Evolutionary conservation across 1,140 invertebrate species (phyloP), one percentile per base, ranked within the genome.

Genomic region (Plutomurus gul): DNA sequence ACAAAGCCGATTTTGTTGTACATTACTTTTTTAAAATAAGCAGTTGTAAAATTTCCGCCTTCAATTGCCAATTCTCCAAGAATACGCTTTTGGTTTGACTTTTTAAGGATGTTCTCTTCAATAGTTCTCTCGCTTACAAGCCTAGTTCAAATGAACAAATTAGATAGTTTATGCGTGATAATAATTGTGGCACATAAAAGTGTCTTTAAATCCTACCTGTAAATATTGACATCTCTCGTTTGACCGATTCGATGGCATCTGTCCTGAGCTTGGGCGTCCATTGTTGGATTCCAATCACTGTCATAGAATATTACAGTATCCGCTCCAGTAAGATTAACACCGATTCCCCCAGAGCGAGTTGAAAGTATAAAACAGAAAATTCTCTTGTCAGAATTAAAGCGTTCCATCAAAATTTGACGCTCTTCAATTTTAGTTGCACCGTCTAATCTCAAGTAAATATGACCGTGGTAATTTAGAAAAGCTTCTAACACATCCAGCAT

Each of bases 291-390:
- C 98, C 98, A 99, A 88, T 99, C 98, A 81, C 96, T 98, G 88
- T 99, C 98, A 87, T 99, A 99, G 88, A 99, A 99, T 86, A 99
- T 95, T 49, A 99, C 98, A 83, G 97, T 99, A 88, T 99, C 98
- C 36, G 98, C 98, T 73, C 98, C 98, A 10, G 97, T 99, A 74
- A 99, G 89, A 90, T 99, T 99, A 16, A 99, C 94, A 77, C 98
- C 98, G 65, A 99, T 93, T 83, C 98, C 98, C 85, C 98, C 98
- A 51, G 96, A 98, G 72, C 98, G 91, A 22, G 98, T 99, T 0
- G 97, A 99, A 36, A 99, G 87, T 83, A 99, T 99, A 86, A 99
- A 99, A 83, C 93, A 95, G 87, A 99, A 99, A 82, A 99, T 96
- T 82, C 96, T 88, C 81, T 92, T 91, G 87, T 99, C 97, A 3